A percentile compares a stretch with the other conserved stretches of the same genome.
These are phyloP conservation scores for Octodonta nipae DNA, from an alignment of 2,888 invertebrate genomes.

Conservation along the genomic window DNA sequence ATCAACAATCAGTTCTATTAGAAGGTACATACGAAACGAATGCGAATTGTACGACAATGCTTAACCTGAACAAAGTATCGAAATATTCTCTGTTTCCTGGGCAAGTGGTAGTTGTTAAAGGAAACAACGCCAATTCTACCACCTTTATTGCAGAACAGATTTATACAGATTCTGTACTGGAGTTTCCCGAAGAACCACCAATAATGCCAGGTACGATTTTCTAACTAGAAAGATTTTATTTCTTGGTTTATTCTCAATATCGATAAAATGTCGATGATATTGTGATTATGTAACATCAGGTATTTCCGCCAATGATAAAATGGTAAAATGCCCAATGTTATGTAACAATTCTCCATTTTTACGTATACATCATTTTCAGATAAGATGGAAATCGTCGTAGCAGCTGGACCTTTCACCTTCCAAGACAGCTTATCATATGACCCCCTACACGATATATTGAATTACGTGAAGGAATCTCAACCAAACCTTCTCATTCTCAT, in stretches of 20 bases:
- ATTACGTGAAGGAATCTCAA: conserved; percentile 47
- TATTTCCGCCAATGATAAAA: no score
- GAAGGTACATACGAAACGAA: conserved; percentile 49
- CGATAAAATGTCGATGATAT: not conserved
- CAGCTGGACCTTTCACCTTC: conserved; percentile 73
- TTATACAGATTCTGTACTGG: conserved; percentile 41
- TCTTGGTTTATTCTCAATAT: not conserved
- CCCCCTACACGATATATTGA: conserved; percentile 64
- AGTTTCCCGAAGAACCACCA: conserved; percentile 33
- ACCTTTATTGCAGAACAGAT: conserved; percentile 54
- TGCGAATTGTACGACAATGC: conserved; percentile 27
- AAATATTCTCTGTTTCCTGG: conserved; percentile 65
- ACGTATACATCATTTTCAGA: no score
- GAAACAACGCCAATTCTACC: conserved; percentile 57
- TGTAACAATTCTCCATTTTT: no score
- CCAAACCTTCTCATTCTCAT: conserved; percentile 72
- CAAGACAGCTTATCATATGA: conserved; percentile 65
- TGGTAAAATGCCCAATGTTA: no score
- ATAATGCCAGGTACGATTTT: conserved; percentile 27
- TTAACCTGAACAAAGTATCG: conserved; percentile 41
- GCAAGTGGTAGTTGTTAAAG: conserved; percentile 62
- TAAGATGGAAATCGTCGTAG: conserved; percentile 53
- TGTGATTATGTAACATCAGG: conserved; percentile 1
- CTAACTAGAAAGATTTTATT: not conserved
- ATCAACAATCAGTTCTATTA: conserved; percentile 53